Evolutionary conservation across 92 coral and sea anemone genomes (phyloP).

Genomic region (Palythoa grandiflora): DNA sequence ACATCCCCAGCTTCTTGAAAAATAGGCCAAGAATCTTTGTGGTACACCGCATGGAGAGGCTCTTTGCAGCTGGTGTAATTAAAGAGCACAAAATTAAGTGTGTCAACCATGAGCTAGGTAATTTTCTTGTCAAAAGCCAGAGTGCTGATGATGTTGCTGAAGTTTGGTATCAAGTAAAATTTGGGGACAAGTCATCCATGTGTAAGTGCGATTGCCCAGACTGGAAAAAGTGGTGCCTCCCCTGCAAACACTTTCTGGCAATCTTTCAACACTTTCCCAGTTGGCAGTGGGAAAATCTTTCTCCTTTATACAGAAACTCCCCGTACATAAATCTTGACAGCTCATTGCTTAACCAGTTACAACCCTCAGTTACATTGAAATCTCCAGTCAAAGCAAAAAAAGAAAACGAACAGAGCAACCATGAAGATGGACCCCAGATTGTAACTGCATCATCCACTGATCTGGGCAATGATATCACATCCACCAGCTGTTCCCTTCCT

Average conservation of each 20-base stretch:
- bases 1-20: slow-evolving; percentile 26
- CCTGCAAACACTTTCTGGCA: no score
- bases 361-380: background rate
- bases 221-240: no score
- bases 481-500: slow-evolving; percentile 30
- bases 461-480: slow-evolving; percentile 1
- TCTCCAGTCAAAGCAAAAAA: background rate
- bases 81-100: background rate
- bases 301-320: slow-evolving; percentile 47
- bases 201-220: no score
- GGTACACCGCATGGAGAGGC: slow-evolving; percentile 18
- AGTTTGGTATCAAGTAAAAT: background rate
- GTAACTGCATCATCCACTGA: background rate
- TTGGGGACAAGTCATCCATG: slow-evolving; percentile 36
- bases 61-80: background rate
- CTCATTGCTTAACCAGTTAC: slow-evolving; percentile 33
- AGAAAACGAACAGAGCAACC: background rate
- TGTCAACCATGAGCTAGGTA: slow-evolving; percentile 10
- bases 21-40: slow-evolving; percentile 36
- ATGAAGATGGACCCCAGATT: slow-evolving; percentile 13
- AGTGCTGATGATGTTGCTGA: background rate
- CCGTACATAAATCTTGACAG: slow-evolving; percentile 56
- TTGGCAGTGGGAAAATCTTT: background rate
- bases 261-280: no score
- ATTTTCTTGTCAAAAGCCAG: slow-evolving; percentile 21